phyloP scores from a whole-genome alignment of 2,113 vertebrate genomes.

The Hirundichthys speculiger region DNA sequence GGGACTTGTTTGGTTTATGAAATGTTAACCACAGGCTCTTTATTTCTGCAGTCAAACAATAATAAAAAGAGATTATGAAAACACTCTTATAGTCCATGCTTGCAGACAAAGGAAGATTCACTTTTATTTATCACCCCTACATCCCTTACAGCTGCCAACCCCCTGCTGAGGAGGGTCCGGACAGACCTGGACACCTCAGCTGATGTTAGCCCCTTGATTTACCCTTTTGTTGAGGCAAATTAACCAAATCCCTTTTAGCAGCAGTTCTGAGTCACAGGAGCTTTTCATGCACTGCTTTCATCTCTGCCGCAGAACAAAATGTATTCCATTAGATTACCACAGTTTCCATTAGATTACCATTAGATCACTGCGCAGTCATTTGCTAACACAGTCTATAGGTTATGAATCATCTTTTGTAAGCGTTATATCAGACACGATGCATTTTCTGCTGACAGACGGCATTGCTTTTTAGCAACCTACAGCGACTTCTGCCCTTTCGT shows the following conservation, averaged over 20 bases:
- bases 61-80: too few species aligned
- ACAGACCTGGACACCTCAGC: slow-evolving; percentile 22
- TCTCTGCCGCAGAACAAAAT: slow-evolving; percentile 55
- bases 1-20: too few species aligned
- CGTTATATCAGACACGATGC: slow-evolving; percentile 28
- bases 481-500: too few species aligned
- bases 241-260: slow-evolving; percentile 56
- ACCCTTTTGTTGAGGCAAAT: slow-evolving; percentile 33
- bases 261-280: slow-evolving; percentile 45
- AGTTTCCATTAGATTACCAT: slow-evolving; percentile 61
- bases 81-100: not conserved
- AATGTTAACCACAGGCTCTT: too few species aligned
- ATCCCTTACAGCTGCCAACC: not conserved
- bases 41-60: too few species aligned
- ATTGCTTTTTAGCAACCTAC: slow-evolving; percentile 5
- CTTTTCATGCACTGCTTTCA: slow-evolving; percentile 67
- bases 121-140: not conserved
- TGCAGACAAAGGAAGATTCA: not conserved
- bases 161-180: not conserved
- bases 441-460: slow-evolving; percentile 21
- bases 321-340: slow-evolving; percentile 66
- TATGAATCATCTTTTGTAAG: slow-evolving; percentile 33
- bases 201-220: slow-evolving; percentile 36
- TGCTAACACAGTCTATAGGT: slow-evolving; percentile 46
- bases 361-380: slow-evolving; percentile 36